Base-by-base conservation (phyloP, 2,113 vertebrate species). In the Peucedramus taeniatus region DNA sequence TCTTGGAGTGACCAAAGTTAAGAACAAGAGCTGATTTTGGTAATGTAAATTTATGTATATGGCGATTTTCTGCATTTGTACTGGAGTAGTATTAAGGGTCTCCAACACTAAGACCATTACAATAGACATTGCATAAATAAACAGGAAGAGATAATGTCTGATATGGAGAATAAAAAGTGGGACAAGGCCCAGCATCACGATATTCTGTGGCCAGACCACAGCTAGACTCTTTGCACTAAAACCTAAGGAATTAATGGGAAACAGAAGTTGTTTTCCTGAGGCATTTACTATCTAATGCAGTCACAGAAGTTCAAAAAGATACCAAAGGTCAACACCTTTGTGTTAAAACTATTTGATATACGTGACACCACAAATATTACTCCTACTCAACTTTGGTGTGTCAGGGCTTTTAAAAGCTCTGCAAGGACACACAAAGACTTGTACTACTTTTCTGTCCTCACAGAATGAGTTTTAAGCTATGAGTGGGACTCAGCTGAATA, bases 301-400 rank as follows among this genome's bases (percentile, higher is more conserved):
- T 20, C 45, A 72, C 22, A 42, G 15, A 66, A 71, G 28, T n/a
- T 70, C 64, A 70, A 15, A 40, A 91, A 81, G 12, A 49, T 18
- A 63, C 21, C 53, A 51, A 59, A 68, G 30, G 12, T 42, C 53
- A 78, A 49, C 40, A 72, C 10, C 26, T 82, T 49, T 61, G 31
- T 33, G 31, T 30, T 57, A 61, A 49, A 90, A 40, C 23, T 49
- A 23, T 45, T 30, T 64, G 39, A 76, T 35, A 24, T 3, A 37
- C 0, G 0, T 50, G 31, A 39, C 7, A 53, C 21, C 13, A 35
- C 23, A 76, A 71, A 31, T 57, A 47, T 14, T 69, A 69, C 18
- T 72, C 33, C 63, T n/a, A 39, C 27, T 30, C 35, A 79, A 5
- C 21, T 20, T 72, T 1, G 35, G 26, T 7, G 28, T 69, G 31